These are phyloP conservation scores for Hirundo rustica DNA, from an alignment of 2,797 vertebrate species.

Conservation along the genomic window DNA sequence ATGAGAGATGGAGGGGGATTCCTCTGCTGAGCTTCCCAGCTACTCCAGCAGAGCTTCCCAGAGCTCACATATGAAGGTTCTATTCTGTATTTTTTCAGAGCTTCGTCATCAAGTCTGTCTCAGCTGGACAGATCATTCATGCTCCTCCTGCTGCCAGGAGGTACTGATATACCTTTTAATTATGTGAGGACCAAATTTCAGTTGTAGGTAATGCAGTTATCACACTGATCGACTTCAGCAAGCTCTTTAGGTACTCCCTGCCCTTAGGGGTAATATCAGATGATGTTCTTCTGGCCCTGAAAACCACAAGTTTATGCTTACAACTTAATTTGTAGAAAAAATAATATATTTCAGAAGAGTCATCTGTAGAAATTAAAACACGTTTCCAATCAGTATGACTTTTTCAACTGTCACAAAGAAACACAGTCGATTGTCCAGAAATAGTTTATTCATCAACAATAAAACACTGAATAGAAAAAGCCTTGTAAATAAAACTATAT, in stretches of 20 bases:
- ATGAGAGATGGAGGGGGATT: rapidly evolving
- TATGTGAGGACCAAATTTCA: not conserved
- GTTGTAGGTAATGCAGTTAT: not conserved
- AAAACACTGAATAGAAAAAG: slow-evolving; percentile 79
- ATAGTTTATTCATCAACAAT: slow-evolving; percentile 80
- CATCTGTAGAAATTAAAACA: not conserved
- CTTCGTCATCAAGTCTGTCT: not conserved
- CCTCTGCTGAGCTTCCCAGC: not conserved
- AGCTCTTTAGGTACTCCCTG: not conserved
- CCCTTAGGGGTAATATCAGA: not conserved
- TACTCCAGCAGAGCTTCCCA: not conserved
- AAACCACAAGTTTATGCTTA: not conserved
- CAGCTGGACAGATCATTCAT: not conserved
- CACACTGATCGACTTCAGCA: not conserved
- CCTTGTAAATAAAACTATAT: slow-evolving; percentile 83
- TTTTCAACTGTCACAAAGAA: slow-evolving; percentile 69
- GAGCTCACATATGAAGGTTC: not conserved
- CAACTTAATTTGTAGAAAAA: not conserved
- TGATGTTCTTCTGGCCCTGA: not conserved
- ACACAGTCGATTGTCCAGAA: slow-evolving; percentile 73
- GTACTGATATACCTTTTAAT: not conserved
- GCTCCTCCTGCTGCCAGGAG: not conserved
- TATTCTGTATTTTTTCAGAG: not conserved
- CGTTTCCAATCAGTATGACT: not conserved
- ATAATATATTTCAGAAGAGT: not conserved